Conservation (phyloP, 2,113 vertebrate genomes). For the Excalfactoria chinensis region DNA sequence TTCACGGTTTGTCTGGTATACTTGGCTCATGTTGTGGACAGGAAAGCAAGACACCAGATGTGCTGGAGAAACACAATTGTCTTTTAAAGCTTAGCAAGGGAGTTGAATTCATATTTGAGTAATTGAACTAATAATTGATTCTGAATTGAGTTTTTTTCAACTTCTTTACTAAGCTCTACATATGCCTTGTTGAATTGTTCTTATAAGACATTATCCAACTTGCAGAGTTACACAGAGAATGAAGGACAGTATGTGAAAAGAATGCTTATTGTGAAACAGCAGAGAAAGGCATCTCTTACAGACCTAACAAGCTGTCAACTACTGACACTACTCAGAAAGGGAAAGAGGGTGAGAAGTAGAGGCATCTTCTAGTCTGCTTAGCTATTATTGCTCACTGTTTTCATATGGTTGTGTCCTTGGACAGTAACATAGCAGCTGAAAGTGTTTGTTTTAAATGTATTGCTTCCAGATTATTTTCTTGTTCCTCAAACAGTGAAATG, state of each 20-base stretch:
- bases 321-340: background rate
- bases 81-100: background rate
- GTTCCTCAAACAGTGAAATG: background rate
- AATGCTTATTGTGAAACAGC: background rate
- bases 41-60: background rate
- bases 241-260: background rate
- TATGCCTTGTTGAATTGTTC: background rate
- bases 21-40: background rate
- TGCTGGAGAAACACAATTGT: background rate
- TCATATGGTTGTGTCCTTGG: background rate
- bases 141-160: background rate
- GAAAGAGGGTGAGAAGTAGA: background rate
- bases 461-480: background rate
- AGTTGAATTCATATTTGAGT: background rate
- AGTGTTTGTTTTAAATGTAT: background rate
- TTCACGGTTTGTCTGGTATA: background rate
- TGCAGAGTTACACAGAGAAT: background rate
- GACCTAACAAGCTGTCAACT: background rate
- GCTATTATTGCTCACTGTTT: background rate
- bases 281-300: background rate
- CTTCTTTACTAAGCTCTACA: background rate
- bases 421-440: background rate
- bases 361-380: background rate
- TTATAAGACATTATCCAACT: background rate
- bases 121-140: background rate